These are phyloP conservation scores for Drosophila trapezifrons DNA, from an alignment of 1,140 invertebrate species.

Conservation along the genomic window DNA sequence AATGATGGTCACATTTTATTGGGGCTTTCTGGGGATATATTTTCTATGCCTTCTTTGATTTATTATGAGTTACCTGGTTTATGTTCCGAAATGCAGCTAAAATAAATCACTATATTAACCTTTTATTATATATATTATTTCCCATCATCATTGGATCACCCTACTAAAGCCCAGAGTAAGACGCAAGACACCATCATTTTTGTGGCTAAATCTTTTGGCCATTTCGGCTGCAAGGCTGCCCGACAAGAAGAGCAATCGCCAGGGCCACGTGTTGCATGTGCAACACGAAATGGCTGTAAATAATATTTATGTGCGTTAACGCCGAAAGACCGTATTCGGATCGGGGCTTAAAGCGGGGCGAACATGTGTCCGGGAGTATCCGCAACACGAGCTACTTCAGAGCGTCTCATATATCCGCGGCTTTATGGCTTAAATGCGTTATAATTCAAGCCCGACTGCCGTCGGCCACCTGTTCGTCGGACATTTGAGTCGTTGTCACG, in stretches of 20 bases:
- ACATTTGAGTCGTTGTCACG: conserved; percentile 65
- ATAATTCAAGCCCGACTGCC: conserved; percentile 60
- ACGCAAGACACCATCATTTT: conserved; percentile 15
- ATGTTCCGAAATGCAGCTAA: no score
- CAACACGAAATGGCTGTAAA: conserved; percentile 74
- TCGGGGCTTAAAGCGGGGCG: conserved; percentile 22
- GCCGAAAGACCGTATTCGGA: conserved; percentile 48
- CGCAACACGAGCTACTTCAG: conserved; percentile 72
- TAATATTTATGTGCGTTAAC: conserved; percentile 70
- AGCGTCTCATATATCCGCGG: conserved; percentile 64
- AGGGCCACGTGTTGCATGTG: conserved; percentile 77
- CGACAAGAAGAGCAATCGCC: conserved; percentile 34
- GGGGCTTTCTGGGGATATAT: background rate
- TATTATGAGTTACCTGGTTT: no score
- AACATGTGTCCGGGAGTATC: conserved; percentile 34
- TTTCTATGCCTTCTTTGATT: background rate
- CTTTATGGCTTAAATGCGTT: conserved; percentile 72
- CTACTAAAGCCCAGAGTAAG: conserved; percentile 21
- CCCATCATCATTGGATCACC: conserved; percentile 32
- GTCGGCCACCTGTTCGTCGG: conserved; percentile 43
- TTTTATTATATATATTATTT: conserved; percentile 4
- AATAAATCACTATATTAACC: background rate
- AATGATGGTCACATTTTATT: background rate
- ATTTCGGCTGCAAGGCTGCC: conserved; percentile 37
- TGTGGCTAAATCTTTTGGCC: conserved; percentile 48